Percentiles rank a stretch among this genome's conserved stretches.
Conservation (phyloP, 2,797 vertebrate species). For the Philypnodon macrostomus region DNA sequence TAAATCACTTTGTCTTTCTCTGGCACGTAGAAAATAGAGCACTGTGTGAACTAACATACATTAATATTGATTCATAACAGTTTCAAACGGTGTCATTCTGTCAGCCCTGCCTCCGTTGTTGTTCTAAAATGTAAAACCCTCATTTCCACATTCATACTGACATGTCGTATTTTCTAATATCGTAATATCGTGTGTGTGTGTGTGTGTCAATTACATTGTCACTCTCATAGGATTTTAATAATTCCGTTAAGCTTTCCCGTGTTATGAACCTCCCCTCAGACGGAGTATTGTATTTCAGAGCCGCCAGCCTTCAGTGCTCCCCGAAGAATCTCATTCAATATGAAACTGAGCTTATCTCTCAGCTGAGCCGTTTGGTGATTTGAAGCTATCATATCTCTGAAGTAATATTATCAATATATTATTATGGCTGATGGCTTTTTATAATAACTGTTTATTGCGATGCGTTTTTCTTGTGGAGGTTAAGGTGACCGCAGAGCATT, state of each 20-base stretch:
- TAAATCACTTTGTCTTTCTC: too few species aligned
- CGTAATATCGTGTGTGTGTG: neutral
- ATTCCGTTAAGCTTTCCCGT: neutral
- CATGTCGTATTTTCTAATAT: neutral
- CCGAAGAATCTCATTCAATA: constrained; percentile 4
- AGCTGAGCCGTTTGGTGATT: constrained; percentile 3
- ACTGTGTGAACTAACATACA: too few species aligned
- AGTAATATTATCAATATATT: constrained; percentile 24
- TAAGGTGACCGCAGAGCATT: too few species aligned
- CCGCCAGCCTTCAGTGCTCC: constrained; percentile 7
- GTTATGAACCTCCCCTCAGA: constrained; percentile 2
- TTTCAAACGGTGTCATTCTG: too few species aligned
- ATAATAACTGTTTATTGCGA: neutral
- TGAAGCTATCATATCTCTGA: constrained; percentile 4
- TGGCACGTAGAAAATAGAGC: too few species aligned
- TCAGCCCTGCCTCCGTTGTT: too few species aligned
- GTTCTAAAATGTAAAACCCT: too few species aligned
- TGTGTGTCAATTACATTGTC: constrained; percentile 1
- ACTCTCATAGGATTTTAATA: constrained; percentile 2
- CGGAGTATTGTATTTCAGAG: constrained; percentile 7
- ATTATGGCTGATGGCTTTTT: constrained; percentile 3
- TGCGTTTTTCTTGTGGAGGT: too few species aligned
- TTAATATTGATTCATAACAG: too few species aligned
- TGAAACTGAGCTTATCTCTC: constrained; percentile 23
- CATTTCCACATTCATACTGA: neutral